Percentiles rank a stretch among this genome's conserved stretches.
phyloP scores from a whole-genome alignment of 2,797 vertebrate genomes.

The Natrix natrix region DNA sequence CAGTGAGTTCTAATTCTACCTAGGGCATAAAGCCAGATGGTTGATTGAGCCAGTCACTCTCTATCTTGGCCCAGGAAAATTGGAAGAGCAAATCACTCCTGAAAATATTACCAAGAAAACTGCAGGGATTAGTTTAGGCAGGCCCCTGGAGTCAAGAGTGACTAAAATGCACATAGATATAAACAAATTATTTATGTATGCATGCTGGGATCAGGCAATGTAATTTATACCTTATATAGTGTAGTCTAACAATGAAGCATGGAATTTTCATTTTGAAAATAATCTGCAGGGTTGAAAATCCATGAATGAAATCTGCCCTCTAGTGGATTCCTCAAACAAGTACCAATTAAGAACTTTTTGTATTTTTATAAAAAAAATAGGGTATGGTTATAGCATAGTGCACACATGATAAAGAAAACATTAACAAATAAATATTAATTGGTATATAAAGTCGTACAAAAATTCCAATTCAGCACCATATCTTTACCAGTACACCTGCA shows the following conservation, averaged over 20 bases:
- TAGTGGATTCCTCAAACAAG: slow-evolving; percentile 23
- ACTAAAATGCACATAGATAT: background rate
- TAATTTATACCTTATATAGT: background rate
- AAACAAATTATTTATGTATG: background rate
- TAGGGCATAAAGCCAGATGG: background rate
- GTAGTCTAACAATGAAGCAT: background rate
- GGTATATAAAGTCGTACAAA: background rate
- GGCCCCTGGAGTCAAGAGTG: background rate
- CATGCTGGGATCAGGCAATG: background rate
- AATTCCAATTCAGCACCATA: background rate
- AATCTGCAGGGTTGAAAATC: background rate
- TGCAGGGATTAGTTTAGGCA: background rate
- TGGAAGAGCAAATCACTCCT: background rate
- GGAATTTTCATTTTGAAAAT: background rate
- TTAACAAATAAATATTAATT: background rate
- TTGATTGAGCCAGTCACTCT: background rate
- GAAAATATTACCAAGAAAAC: background rate
- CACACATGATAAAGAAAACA: background rate
- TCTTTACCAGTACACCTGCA: background rate
- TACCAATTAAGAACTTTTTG: slow-evolving; percentile 4
- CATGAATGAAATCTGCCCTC: slow-evolving; percentile 31
- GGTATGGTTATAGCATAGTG: background rate
- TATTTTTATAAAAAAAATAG: background rate
- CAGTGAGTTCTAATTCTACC: background rate
- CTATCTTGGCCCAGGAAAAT: background rate